Base-by-base conservation (phyloP, 2,888 invertebrate species). In the Caradrina kadenii region DNA sequence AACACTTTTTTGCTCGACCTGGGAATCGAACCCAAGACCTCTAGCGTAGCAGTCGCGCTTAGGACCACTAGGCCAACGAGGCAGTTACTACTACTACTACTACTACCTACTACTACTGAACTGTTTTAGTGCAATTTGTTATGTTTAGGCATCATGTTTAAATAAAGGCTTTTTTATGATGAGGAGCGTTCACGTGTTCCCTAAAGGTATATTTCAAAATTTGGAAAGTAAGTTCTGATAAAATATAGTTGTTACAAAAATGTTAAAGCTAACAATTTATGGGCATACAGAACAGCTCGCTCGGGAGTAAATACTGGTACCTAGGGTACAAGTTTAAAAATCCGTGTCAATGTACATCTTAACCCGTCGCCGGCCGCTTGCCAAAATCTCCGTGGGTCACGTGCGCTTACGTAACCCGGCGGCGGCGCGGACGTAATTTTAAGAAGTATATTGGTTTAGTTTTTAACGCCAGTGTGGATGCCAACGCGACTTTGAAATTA, bases 381-480 rank as follows among this genome's bases (percentile, higher is more conserved):
- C 92, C 93, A 93, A 93, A 90, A 88, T 80, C 81, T 75, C 83
- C 76, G 70, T 80, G 72, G 87, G 89, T 90, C 92, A 93, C 93
- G 92, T 91, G 87, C 90, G 86, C 84, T 92, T 90, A 90, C 90
- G 86, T 91, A 93, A 92, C 90, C 88, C 71, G 59, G 39, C 63
- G 64, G 73, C 88, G 82, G 83, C 86, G 83, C 82, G 77, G 84
- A 83, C 84, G 89, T 91, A 91, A 90, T 92, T 93, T 92, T 89
- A 91, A 93, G 89, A 91, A 93, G 92, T 93, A 92, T 93, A 94
- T 94, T 93, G 93, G 93, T 91, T 93, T 93, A 93, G 93, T 93
- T 94, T 93, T 93, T 91, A 92, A 90, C 90, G 87, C 88, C 85
- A 85, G 86, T 85, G 80, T 84, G 84, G 82, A 87, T 91, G 92